Evolutionary conservation across 2,113 vertebrate species (phyloP).

Genomic region (Colistium nudipinnis): DNA sequence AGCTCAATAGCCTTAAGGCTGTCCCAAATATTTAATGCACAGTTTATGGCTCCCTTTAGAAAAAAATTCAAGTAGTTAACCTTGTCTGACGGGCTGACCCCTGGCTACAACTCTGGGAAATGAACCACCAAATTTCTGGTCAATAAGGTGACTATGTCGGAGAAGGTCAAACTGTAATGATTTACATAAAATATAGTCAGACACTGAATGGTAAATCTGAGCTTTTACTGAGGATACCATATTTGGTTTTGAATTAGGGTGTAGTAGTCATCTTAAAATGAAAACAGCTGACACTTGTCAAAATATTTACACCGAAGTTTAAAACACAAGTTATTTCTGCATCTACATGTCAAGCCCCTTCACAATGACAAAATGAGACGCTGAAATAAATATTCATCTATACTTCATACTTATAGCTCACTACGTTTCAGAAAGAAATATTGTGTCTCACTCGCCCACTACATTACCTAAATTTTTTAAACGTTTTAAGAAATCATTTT

Average conservation of each 20-base stretch:
- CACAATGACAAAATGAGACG: too few species aligned
- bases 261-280: neutral
- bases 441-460: too few species aligned
- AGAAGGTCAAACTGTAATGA: slow-evolving; percentile 49
- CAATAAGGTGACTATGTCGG: slow-evolving; percentile 59
- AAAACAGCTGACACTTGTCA: neutral
- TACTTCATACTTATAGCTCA: too few species aligned
- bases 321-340: too few species aligned
- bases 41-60: slow-evolving; percentile 52
- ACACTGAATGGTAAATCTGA: neutral
- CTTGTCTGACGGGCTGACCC: slow-evolving; percentile 53
- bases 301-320: too few species aligned
- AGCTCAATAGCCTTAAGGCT: slow-evolving; percentile 42
- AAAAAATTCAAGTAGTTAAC: slow-evolving; percentile 70
- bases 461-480: too few species aligned
- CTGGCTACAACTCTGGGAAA: slow-evolving; percentile 43
- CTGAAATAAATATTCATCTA: too few species aligned
- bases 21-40: slow-evolving; percentile 63
- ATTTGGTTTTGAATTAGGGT: neutral
- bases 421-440: too few species aligned
- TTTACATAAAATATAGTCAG: slow-evolving; percentile 15
- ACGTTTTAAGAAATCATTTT: too few species aligned
- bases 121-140: slow-evolving; percentile 40
- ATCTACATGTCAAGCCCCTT: too few species aligned
- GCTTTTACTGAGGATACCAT: neutral